Conservation (phyloP, 2,888 invertebrate genomes). For the Lepeophtheirus nordmannii region DNA sequence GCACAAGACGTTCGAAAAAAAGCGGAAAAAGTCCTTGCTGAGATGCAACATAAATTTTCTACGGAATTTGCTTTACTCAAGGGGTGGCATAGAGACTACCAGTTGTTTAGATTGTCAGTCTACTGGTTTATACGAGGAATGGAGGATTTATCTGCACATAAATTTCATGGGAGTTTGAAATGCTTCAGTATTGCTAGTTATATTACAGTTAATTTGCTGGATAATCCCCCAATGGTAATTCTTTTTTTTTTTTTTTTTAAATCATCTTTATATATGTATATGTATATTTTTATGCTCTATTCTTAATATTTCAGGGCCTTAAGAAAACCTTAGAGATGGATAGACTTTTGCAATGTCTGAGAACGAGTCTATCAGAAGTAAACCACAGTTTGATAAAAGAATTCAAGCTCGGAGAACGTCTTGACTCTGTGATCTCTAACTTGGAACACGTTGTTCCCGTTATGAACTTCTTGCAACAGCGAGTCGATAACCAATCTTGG, state of each 20-base stretch:
- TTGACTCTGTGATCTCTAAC: background rate
- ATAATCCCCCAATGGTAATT: background rate
- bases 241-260: background rate
- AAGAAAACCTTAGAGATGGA: background rate
- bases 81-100: constrained; percentile 22
- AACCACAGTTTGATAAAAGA: constrained; percentile 9
- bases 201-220: background rate
- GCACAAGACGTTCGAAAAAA: background rate
- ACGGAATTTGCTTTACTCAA: background rate
- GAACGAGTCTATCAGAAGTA: constrained; percentile 3
- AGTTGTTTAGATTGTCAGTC: constrained; percentile 11
- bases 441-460: constrained; percentile 10
- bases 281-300: background rate
- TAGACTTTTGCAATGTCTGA: background rate
- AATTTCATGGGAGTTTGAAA: background rate
- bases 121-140: constrained; percentile 16
- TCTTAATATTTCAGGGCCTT: background rate
- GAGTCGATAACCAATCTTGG: background rate
- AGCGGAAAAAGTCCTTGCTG: background rate
- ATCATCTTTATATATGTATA: too few relatives aligned
- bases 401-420: constrained; percentile 12
- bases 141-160: background rate
- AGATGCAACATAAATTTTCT: background rate
- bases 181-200: constrained; percentile 5
- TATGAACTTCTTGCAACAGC: constrained; percentile 1